Conservation (phyloP, 2,888 invertebrate species). For the Idaea aversata region DNA sequence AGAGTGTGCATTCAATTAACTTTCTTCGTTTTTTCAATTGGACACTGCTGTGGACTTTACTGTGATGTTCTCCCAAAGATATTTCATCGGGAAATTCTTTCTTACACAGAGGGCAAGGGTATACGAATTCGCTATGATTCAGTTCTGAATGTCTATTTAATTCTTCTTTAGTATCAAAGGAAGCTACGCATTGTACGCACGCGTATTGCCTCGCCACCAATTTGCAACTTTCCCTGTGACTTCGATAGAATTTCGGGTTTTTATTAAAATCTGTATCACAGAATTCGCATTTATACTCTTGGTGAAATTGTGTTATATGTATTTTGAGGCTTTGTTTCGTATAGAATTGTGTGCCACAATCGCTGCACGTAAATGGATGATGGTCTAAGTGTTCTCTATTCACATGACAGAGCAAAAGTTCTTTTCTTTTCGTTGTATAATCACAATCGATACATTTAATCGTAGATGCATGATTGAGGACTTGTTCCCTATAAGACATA, state of each 20-base stretch:
- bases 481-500: constrained; percentile 47
- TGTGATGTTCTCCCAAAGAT: constrained; percentile 45
- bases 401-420: constrained; percentile 48
- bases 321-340: constrained; percentile 47
- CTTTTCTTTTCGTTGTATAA: constrained; percentile 48
- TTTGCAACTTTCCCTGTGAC: constrained; percentile 42
- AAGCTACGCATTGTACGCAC: constrained; percentile 44
- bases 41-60: constrained; percentile 45
- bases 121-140: constrained; percentile 39
- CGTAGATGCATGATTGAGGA: constrained; percentile 37
- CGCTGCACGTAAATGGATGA: constrained; percentile 51
- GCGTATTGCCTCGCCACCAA: constrained; percentile 29
- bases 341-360: constrained; percentile 52
- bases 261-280: constrained; percentile 48
- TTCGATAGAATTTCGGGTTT: constrained; percentile 27
- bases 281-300: constrained; percentile 43
- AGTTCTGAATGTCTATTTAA: constrained; percentile 37
- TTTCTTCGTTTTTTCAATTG: constrained; percentile 48
- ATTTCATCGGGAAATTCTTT: constrained; percentile 39
- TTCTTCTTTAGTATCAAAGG: constrained; percentile 41
- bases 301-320: constrained; percentile 49
- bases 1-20: constrained; percentile 50
- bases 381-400: constrained; percentile 56
- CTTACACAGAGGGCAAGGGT: constrained; percentile 46
- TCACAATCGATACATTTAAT: constrained; percentile 53